These are phyloP conservation scores for Nezara viridula DNA, from an alignment of 2,888 invertebrate species.

Conservation along the genomic window DNA sequence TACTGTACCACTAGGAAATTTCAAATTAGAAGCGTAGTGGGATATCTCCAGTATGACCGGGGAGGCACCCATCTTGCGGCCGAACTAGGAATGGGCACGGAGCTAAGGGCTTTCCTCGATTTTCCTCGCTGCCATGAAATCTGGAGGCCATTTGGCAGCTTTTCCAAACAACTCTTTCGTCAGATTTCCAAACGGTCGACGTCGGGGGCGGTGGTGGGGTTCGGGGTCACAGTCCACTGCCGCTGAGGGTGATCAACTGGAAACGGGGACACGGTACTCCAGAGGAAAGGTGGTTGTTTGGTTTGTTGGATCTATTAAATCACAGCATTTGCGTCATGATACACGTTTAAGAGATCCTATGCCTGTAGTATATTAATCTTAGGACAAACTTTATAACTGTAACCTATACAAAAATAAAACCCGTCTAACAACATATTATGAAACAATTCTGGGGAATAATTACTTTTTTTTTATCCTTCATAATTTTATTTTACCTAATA, in stretches of 20 bases:
- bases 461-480: too few species aligned
- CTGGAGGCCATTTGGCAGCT: slow-evolving; percentile 40
- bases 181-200: slow-evolving; percentile 25
- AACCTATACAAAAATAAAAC: too few species aligned
- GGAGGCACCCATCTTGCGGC: slow-evolving; percentile 45
- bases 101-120: background rate
- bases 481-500: too few species aligned
- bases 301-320: too few species aligned
- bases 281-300: too few species aligned
- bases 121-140: slow-evolving; percentile 34
- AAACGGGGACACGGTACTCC: background rate
- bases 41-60: slow-evolving; percentile 54
- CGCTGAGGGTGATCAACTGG: background rate
- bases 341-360: too few species aligned
- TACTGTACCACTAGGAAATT: slow-evolving; percentile 35
- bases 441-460: too few species aligned
- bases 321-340: too few species aligned
- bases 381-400: too few species aligned
- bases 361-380: too few species aligned
- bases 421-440: too few species aligned
- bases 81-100: slow-evolving; percentile 20
- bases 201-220: background rate
- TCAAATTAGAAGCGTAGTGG: slow-evolving; percentile 49
- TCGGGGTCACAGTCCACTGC: background rate
- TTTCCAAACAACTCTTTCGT: slow-evolving; percentile 43